Base-by-base conservation (phyloP, 2,113 vertebrate species). In the Alaudala cheleensis region DNA sequence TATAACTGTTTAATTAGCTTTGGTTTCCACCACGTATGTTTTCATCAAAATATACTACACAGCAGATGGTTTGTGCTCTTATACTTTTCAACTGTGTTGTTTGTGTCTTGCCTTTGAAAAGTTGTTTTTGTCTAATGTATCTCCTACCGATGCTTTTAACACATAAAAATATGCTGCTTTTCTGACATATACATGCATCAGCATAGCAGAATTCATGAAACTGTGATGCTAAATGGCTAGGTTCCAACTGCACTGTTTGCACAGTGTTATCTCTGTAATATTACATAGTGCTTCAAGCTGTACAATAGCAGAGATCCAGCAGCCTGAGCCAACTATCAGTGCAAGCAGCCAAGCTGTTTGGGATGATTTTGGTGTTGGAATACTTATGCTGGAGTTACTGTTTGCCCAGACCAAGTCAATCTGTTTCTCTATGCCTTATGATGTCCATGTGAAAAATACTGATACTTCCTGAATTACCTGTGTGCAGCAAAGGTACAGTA, bases 51-150 rank as follows among this genome's bases (percentile, higher is more conserved):
- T 47, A 70, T 33, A 34, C 54, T 42, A 73, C 42, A 90, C 22
- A 95, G 80, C 96, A 97, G 97, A 97, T 97, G 92, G 85, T 47
- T 94, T 92, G 69, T 92, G 79, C 76, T 95, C 49, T 70, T 81
- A 26, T 3, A 69, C 39, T 90, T 84, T 82, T 37, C 73, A 95
- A 21, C 61, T 62, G 56, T 6, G 64, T 29, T 60, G 62, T 81
- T 88, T 65, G 54, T 92, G n/a, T 69, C 76, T 62, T 84, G 86
- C 83, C 85, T 87, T 88, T 80, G 72, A 84, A 83, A 89, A 94
- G 42, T 64, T 69, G 65, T 81, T 88, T 83, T 49, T 88, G 45
- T 91, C 80, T 90, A 91, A 73, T 26, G 13, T 62, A 86, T 73
- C 56, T 86, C 5, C 1, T 83, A 62, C 15, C 1, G 0, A 56